Evolutionary conservation across 2,888 invertebrate genomes (phyloP), one percentile per base, ranked within the genome.

Genomic region (Metellina segmentata): DNA sequence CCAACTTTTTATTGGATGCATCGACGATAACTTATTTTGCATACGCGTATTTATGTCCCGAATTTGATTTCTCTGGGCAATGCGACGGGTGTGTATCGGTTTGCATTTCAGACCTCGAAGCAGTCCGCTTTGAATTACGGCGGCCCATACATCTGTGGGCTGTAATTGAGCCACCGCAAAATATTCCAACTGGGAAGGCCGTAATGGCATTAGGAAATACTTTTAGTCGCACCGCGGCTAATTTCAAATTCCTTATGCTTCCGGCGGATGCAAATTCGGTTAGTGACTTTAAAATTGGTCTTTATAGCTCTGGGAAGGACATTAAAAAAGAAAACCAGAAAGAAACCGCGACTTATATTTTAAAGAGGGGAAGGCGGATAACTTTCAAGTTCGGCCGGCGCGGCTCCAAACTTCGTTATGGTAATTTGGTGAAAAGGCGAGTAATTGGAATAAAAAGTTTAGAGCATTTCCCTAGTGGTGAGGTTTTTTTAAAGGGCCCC

Each of bases 381-480:
- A 53, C 74, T 85, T 85, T 85, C 53, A 74, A 85, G 81, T 72
- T 20, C 53, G 48, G 70, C 16, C 82, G 61, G 81, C 49, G 83
- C 20, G 48, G 34, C 20, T 69, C 48, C 77, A 85, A 90, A 90
- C 77, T 90, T 79, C 74, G 85, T 90, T 90, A 90, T 90, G 90
- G 70, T 90, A 90, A 90, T 90, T 90, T 34, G 6, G 49, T 51
- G 90, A 70, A 86, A 85, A 86, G 81, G 75, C 81, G 85, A 19
- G 82, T 91, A 91, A 91, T 91, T 91, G 91, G 81, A 86, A 91
- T 91, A 91, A 91, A 91, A 91, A 91, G 87, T 91, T 91, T 87
- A 91, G 86, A 91, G 75, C 74, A 85, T 90, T 79, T 82, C 75
- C 74, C 53, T 52, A 9, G 13, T 75, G 34, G 34, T 34, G 34